These are phyloP conservation scores for Acomys russatus DNA, from an alignment of 2,797 vertebrate genomes.

Conservation along the genomic window DNA sequence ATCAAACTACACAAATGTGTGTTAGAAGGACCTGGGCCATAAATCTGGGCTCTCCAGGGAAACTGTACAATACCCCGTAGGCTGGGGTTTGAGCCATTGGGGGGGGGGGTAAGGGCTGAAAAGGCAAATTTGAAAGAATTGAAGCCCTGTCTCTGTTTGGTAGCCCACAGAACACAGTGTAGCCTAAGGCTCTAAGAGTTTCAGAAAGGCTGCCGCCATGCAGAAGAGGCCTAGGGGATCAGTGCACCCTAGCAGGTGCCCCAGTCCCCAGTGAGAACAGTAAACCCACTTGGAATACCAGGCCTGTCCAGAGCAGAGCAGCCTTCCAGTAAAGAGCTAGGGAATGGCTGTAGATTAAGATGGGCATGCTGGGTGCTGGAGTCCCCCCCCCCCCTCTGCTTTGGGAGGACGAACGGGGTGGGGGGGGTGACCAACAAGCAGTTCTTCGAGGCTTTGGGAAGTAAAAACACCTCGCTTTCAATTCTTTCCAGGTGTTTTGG, in stretches of 20 bases:
- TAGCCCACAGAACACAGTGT: neutral
- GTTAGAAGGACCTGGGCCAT: neutral
- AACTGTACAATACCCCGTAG: fast-evolving
- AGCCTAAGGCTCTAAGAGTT: neutral
- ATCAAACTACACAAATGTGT: neutral
- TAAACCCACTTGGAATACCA: neutral
- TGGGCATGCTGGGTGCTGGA: neutral
- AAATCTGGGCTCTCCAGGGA: neutral
- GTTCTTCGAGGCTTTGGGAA: too few species aligned
- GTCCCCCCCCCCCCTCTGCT: neutral
- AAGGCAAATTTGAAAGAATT: neutral
- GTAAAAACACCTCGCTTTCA: fast-evolving
- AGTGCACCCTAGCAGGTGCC: fast-evolving
- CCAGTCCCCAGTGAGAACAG: too few species aligned
- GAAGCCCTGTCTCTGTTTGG: neutral
- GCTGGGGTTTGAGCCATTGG: too few species aligned
- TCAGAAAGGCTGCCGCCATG: fast-evolving
- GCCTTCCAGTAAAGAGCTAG: neutral
- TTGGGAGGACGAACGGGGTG: fast-evolving
- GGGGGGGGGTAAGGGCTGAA: neutral
- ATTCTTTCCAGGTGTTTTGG: neutral
- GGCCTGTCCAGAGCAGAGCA: neutral
- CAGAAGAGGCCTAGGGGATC: neutral
- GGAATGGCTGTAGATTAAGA: neutral
- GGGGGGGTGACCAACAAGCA: fast-evolving